Conservation (phyloP, 2,888 invertebrate species). For the Eledona agricola region DNA sequence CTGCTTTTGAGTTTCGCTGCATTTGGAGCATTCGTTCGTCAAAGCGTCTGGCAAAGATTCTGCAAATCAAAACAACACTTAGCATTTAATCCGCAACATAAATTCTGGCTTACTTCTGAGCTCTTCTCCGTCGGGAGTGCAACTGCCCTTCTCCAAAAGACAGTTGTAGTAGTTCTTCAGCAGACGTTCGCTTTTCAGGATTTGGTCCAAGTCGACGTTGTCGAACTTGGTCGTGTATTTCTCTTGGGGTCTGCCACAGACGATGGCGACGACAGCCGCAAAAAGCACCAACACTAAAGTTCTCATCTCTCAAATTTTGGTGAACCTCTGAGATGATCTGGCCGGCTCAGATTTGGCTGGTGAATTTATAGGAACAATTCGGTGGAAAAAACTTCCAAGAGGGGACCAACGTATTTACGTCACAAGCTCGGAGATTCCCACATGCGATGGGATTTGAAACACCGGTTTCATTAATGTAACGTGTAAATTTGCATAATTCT, state of each 20-base stretch:
- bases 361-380: slow-evolving; percentile 19
- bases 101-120: slow-evolving; percentile 73
- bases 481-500: slow-evolving; percentile 21
- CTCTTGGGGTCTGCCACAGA: slow-evolving; percentile 33
- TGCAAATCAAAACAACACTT: slow-evolving; percentile 56
- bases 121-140: slow-evolving; percentile 75
- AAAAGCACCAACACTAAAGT: slow-evolving; percentile 15
- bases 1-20: slow-evolving; percentile 70
- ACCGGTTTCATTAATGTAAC: slow-evolving; percentile 16
- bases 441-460: slow-evolving; percentile 9
- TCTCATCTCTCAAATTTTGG: slow-evolving; percentile 10
- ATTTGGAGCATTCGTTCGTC: slow-evolving; percentile 70
- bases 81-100: slow-evolving; percentile 8
- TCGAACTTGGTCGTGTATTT: slow-evolving; percentile 75
- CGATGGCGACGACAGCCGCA: slow-evolving; percentile 14
- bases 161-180: slow-evolving; percentile 73
- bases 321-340: slow-evolving; percentile 10
- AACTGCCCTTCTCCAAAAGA: slow-evolving; percentile 69
- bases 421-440: slow-evolving; percentile 24
- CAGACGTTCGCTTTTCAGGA: slow-evolving; percentile 72
- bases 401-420: slow-evolving; percentile 19
- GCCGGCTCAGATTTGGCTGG: slow-evolving; percentile 4
- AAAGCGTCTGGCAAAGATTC: slow-evolving; percentile 75
- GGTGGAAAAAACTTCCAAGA: slow-evolving; percentile 13
- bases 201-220: slow-evolving; percentile 73